phyloP scores from a whole-genome alignment of 1,140 invertebrate species.

The Oedothorax gibbosus region DNA sequence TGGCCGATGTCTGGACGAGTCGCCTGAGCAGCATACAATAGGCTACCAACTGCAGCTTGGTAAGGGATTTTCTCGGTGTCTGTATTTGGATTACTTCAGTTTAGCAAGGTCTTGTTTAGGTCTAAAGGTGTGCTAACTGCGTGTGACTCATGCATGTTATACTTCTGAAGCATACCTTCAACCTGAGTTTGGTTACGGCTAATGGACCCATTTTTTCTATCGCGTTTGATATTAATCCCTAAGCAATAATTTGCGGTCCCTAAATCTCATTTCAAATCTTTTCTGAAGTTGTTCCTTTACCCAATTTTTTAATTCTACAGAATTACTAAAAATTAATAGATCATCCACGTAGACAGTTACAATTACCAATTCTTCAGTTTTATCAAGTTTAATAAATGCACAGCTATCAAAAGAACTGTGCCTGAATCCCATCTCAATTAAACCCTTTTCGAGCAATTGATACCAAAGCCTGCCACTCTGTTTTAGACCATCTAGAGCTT shows the following conservation, averaged over 20 bases:
- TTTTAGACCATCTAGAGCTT: slow-evolving; percentile 63
- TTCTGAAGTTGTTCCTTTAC: slow-evolving; percentile 21
- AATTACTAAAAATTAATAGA: slow-evolving; percentile 38
- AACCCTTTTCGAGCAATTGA: slow-evolving; percentile 39
- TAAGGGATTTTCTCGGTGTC: slow-evolving; percentile 38
- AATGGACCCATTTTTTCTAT: slow-evolving; percentile 32
- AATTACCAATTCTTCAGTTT: slow-evolving; percentile 46
- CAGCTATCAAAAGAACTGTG: slow-evolving; percentile 61
- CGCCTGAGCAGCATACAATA: slow-evolving; percentile 69
- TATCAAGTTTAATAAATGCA: slow-evolving; percentile 53
- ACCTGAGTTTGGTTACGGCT: slow-evolving; percentile 22
- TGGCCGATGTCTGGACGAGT: slow-evolving; percentile 71
- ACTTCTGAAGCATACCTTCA: not conserved
- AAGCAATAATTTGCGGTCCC: slow-evolving; percentile 2
- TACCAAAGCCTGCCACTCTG: slow-evolving; percentile 62
- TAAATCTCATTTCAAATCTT: slow-evolving; percentile 44
- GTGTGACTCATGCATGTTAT: slow-evolving; percentile 1
- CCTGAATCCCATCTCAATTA: slow-evolving; percentile 58
- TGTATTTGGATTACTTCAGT: not conserved
- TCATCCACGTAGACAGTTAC: slow-evolving; percentile 62
- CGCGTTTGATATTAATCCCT: slow-evolving; percentile 27
- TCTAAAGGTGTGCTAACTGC: not conserved
- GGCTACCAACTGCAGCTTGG: slow-evolving; percentile 48
- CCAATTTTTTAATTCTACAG: slow-evolving; percentile 19
- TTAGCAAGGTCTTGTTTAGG: slow-evolving; percentile 1